Percentiles rank a stretch among this genome's conserved stretches.
These are phyloP conservation scores for Microcebus lehilahytsara DNA, from an alignment of 2,113 vertebrate genomes.

Conservation along the genomic window DNA sequence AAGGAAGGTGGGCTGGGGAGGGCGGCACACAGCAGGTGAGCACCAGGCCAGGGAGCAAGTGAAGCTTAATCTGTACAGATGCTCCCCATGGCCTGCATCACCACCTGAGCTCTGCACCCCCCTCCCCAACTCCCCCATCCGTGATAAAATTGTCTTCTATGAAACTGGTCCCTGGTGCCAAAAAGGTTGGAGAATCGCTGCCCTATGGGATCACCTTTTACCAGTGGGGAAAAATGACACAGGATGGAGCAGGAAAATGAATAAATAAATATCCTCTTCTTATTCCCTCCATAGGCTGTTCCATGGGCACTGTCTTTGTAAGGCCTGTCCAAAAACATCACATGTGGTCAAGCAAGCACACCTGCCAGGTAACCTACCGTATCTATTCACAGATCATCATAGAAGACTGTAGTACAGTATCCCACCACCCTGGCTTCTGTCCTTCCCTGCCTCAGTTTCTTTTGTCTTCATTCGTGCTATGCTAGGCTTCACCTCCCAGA, in stretches of 20 bases:
- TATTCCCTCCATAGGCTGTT: not conserved
- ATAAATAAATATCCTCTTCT: not conserved
- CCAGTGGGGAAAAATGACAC: not conserved
- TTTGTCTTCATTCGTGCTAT: not conserved
- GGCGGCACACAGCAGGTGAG: too few relatives aligned
- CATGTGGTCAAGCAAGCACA: not conserved
- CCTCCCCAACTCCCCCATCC: too few relatives aligned
- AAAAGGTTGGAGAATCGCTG: too few relatives aligned
- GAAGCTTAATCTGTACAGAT: too few relatives aligned
- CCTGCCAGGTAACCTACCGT: not conserved
- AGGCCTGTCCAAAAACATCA: not conserved
- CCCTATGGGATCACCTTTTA: not conserved
- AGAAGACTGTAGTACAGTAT: not conserved
- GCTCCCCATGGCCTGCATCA: too few relatives aligned
- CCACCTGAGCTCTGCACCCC: too few relatives aligned
- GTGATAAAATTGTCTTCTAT: too few relatives aligned
- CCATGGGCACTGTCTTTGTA: not conserved
- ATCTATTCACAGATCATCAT: not conserved
- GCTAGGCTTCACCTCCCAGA: not conserved
- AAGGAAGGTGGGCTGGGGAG: too few relatives aligned
- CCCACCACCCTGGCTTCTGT: not conserved
- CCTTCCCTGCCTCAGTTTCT: not conserved
- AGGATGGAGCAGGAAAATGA: not conserved
- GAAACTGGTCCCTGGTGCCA: too few relatives aligned
- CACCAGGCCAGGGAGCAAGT: too few relatives aligned